These are phyloP conservation scores for Eupithecia abbreviata DNA, from an alignment of 2,888 invertebrate genomes.

Conservation along the genomic window DNA sequence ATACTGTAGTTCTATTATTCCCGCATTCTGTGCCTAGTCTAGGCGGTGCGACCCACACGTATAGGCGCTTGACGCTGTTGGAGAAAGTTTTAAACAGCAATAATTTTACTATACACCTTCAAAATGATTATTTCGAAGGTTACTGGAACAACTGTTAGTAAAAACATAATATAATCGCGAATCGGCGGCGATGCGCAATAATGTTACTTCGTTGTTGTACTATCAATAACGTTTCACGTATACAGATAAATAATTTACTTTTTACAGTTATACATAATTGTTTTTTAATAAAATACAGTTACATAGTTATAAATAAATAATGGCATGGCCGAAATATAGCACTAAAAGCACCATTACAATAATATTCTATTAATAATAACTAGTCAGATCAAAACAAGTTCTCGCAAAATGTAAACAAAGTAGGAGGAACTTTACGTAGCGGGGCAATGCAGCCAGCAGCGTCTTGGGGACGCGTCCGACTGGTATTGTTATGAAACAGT, in stretches of 20 bases:
- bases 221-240: neutral
- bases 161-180: neutral
- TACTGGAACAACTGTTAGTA: neutral
- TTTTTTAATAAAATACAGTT: neutral
- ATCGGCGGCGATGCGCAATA: neutral
- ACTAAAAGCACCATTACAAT: constrained; percentile 3
- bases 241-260: neutral
- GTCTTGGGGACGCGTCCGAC: too few species aligned
- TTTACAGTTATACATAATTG: neutral
- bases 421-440: too few species aligned
- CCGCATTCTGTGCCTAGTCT: too few species aligned
- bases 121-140: neutral
- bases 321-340: neutral
- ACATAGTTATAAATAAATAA: neutral
- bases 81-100: neutral
- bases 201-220: neutral
- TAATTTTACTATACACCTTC: neutral
- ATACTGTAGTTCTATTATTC: neutral
- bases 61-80: too few species aligned
- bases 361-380: neutral
- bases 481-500: too few species aligned
- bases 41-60: too few species aligned
- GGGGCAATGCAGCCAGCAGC: too few species aligned
- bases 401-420: too few species aligned
- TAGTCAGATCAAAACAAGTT: neutral